Conservation (phyloP, 1,140 invertebrate species). For the Macrosteles quadrilineatus region DNA sequence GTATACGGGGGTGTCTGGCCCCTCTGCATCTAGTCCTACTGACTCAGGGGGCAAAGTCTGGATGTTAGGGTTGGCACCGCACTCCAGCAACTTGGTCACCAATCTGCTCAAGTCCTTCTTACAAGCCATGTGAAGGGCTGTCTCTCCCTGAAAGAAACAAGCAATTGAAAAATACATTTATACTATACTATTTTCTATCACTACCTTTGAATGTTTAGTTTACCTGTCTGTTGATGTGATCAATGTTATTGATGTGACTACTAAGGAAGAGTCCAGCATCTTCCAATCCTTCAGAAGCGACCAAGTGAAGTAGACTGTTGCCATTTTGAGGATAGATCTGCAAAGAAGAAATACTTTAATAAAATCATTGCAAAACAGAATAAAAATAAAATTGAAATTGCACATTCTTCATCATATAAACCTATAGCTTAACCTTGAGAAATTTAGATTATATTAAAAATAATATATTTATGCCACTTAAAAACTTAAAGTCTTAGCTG, state of each 20-base stretch:
- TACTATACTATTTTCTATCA: no score
- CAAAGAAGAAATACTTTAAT: background rate
- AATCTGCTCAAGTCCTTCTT: constrained; percentile 65
- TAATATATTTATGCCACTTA: no score
- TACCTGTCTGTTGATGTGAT: constrained; percentile 65
- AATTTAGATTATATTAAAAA: no score
- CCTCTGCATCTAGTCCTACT: constrained; percentile 50
- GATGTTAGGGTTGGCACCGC: constrained; percentile 68
- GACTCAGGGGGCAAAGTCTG: constrained; percentile 54
- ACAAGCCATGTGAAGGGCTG: constrained; percentile 76
- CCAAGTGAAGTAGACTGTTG: constrained; percentile 75
- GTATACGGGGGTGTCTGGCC: constrained; percentile 53
- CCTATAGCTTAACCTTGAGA: no score
- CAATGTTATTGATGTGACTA: constrained; percentile 64
- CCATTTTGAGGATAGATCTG: constrained; percentile 60
- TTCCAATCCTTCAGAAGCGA: constrained; percentile 64
- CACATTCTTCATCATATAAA: no score
- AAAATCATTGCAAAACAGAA: no score
- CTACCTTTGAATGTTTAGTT: no score
- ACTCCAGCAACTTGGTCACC: constrained; percentile 62
- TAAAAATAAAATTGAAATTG: no score
- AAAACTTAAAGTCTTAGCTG: no score
- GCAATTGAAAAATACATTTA: no score
- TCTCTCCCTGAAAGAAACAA: constrained; percentile 67
- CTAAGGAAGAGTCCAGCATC: constrained; percentile 77